Percentiles rank a stretch among this genome's conserved stretches.
These are phyloP conservation scores for Picus viridis DNA, from an alignment of 2,797 vertebrate species.

Conservation along the genomic window DNA sequence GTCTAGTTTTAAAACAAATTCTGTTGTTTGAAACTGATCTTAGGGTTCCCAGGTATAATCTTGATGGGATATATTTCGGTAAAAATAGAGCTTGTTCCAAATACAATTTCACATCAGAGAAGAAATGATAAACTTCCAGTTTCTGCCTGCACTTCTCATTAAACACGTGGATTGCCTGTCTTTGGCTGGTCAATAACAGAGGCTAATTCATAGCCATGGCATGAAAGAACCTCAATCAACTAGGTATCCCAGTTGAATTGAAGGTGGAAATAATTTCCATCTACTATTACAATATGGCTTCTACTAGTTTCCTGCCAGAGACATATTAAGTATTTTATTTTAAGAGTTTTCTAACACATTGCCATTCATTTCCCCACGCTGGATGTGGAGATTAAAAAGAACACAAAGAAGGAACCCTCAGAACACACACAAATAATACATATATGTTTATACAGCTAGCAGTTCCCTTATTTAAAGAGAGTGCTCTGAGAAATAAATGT, in stretches of 20 bases:
- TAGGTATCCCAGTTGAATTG: not conserved
- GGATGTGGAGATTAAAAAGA: not conserved
- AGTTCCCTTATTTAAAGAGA: conserved; percentile 7
- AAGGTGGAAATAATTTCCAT: conserved; percentile 8
- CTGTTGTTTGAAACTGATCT: not conserved
- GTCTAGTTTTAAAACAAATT: not conserved
- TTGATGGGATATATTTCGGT: not conserved
- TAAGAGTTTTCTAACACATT: conserved; percentile 1
- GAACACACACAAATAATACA: not conserved
- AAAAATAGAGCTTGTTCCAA: not conserved
- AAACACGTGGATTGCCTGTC: not conserved
- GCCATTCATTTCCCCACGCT: conserved; percentile 1
- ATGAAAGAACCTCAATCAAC: not conserved
- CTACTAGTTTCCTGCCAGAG: not conserved
- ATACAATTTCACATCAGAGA: not conserved
- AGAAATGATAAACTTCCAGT: not conserved
- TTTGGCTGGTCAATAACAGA: not conserved
- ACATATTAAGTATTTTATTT: not conserved
- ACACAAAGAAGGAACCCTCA: conserved; percentile 11
- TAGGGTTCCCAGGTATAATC: not conserved
- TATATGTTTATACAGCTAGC: conserved; percentile 10
- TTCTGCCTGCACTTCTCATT: not conserved
- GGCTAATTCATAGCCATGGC: not conserved
- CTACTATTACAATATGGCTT: not conserved
- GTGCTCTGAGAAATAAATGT: conserved; percentile 11